Base-by-base conservation (phyloP, 2,113 vertebrate genomes). In the Engraulis encrasicolus region DNA sequence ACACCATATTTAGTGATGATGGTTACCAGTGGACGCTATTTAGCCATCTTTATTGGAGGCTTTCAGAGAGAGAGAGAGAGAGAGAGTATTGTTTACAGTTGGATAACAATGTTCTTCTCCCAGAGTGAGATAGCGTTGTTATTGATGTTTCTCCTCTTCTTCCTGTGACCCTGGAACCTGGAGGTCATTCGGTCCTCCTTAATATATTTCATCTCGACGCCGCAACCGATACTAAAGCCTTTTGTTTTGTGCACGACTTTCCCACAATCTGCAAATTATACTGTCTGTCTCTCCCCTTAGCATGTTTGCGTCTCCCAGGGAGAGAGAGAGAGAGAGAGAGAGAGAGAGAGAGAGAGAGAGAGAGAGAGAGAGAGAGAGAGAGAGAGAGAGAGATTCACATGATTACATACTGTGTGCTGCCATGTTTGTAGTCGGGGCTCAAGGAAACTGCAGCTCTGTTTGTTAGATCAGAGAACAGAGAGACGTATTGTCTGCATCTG, bases 351-450 rank as follows among this genome's bases (percentile, higher is more conserved):
- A 31, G 66, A 74, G 66, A 74, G 40, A 89, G 14, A 31, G 66
- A 74, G 66, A 74, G 40, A 89, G 14, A 31, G 66, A 74, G 66
- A 74, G 40, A 89, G 14, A 31, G 66, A 74, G 66, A 74, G 40
- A 89, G 14, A 31, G 66, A 74, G 66, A 74, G 40, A 74, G 66
- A 31, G 89, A 88, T 90, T 87, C 90, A 78, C 85, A 87, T 92
- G 90, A 92, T 93, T 93, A 92, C 86, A 92, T 90, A 86, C 86
- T 90, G 90, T 90, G 90, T 84, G 17, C 66, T 34, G 66, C 71
- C 85, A 87, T 92, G 91, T 91, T 89, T 91, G 89, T 89, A 83
- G 83, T 88, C 86, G 78, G 9, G 79, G 85, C 86, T 90, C 82
- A 48, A 83, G 78, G 79, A 91, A 88, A 92, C 85, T 87, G 74